Base-by-base conservation (phyloP, 2,113 vertebrate species). In the Butorides virescens region DNA sequence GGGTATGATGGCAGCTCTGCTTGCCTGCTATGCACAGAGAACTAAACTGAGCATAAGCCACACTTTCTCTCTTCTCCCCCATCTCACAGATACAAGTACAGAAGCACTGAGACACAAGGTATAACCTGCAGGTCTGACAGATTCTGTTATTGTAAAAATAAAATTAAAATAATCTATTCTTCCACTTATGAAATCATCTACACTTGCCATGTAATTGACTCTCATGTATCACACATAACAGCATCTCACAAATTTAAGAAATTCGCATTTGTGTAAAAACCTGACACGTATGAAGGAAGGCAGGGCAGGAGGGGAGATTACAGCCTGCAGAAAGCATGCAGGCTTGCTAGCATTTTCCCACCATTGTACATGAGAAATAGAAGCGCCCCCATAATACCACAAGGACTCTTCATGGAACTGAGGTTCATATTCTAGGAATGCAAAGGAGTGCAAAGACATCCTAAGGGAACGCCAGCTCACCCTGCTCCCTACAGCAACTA, bases 51-150 rank as follows among this genome's bases (percentile, higher is more conserved):
- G 22, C 23, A 62, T 14, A 88, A 86, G 27, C 10, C 30, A 39
- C 10, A 6, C 37, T 62, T 71, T 44, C 27, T 68, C 13, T 61
- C 20, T 25, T n/a, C 34, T 32, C 18, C 27, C 15, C 11, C 27
- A 1, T 17, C 53, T 80, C 75, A 78, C 21, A 88, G 46, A 62
- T 5, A 0, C 3, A 74, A 59, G 15, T 22, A 50, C 0, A 2
- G 39, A 85, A 68, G 70, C 27, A 52, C 25, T 18, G 37, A 94
- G 25, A 72, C 16, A 32, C 29, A 44, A 58, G 20, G 26, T 44
- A 52, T 21, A 62, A 77, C 44, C 21, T 71, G 52, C 50, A 91
- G 34, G 23, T 63, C 56, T 84, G 56, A 72, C 6, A 61, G 25
- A 50, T 49, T 20, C 20, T 16, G 5, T 15, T 30, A 65, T 0